Conservation (phyloP, 1,140 invertebrate species). For the Maconellicoccus hirsutus region DNA sequence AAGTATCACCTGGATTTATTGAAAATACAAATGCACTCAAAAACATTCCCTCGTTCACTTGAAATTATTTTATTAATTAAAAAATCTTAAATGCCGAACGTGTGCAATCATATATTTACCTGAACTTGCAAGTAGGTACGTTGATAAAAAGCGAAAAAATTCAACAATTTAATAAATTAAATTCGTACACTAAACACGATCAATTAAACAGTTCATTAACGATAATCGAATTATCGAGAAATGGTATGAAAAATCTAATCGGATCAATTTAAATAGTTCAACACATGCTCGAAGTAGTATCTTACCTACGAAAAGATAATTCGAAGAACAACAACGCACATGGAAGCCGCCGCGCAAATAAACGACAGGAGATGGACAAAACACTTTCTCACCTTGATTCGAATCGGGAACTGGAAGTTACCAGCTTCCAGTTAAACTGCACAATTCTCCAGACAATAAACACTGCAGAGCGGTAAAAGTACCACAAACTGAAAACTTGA, state of each 20-base stretch:
- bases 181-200: background rate
- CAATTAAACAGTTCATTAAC: constrained; percentile 1
- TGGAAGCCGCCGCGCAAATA: constrained; percentile 16
- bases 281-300: background rate
- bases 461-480: constrained; percentile 5
- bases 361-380: constrained; percentile 19
- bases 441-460: background rate
- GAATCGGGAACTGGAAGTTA: constrained; percentile 16
- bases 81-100: no score
- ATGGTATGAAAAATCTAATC: background rate
- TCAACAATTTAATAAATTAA: background rate
- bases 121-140: background rate
- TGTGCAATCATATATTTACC: no score
- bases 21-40: no score
- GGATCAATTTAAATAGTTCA: constrained; percentile 20
- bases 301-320: background rate
- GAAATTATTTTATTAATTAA: no score
- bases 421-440: constrained; percentile 15
- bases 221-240: background rate
- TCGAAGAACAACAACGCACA: constrained; percentile 19
- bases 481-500: constrained; percentile 15
- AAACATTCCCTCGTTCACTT: no score
- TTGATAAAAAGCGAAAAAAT: background rate
- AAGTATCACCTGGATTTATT: no score
- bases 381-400: constrained; percentile 18